A percentile compares a stretch with the other conserved stretches of the same genome.
Conservation (phyloP, 2,797 vertebrate genomes). For the Myripristis murdjan region DNA sequence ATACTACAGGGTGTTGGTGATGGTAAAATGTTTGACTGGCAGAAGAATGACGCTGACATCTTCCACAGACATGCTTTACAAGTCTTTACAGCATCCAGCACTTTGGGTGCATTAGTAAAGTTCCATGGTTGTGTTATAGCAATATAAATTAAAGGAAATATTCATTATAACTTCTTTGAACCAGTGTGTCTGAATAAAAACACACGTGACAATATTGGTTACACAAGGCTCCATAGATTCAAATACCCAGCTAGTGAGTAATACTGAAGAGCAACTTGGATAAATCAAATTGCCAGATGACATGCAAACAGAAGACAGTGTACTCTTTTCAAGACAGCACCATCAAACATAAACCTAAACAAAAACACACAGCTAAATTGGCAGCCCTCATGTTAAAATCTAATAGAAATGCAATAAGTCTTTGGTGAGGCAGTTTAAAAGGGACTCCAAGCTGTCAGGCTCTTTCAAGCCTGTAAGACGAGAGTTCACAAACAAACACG, state of each 20-base stretch:
- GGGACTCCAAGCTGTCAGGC: slow-evolving; percentile 67
- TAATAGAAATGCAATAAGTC: slow-evolving; percentile 73
- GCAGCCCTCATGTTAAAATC: slow-evolving; percentile 74
- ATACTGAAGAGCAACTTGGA: slow-evolving; percentile 55
- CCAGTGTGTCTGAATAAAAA: slow-evolving; percentile 31
- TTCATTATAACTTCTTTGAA: slow-evolving; percentile 10
- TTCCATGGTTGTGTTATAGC: neutral
- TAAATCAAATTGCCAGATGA: slow-evolving; percentile 71
- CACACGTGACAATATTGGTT: slow-evolving; percentile 34
- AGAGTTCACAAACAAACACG: slow-evolving; percentile 81
- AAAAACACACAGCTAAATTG: slow-evolving; percentile 79
- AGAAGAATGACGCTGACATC: slow-evolving; percentile 5
- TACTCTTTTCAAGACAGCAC: slow-evolving; percentile 65
- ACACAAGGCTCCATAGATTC: slow-evolving; percentile 40
- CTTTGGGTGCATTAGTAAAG: slow-evolving; percentile 21
- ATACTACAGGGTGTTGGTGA: too few species aligned
- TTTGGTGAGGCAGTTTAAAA: slow-evolving; percentile 66
- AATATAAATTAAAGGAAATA: slow-evolving; percentile 28
- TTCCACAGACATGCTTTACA: slow-evolving; percentile 17
- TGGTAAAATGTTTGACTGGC: slow-evolving; percentile 30
- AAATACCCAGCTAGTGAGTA: slow-evolving; percentile 34
- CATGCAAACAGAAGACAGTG: slow-evolving; percentile 66
- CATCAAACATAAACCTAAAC: slow-evolving; percentile 79
- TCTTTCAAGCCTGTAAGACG: slow-evolving; percentile 68
- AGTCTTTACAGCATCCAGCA: neutral